Conservation (phyloP, 2,888 invertebrate genomes). For the Opisthograptis luteolata region DNA sequence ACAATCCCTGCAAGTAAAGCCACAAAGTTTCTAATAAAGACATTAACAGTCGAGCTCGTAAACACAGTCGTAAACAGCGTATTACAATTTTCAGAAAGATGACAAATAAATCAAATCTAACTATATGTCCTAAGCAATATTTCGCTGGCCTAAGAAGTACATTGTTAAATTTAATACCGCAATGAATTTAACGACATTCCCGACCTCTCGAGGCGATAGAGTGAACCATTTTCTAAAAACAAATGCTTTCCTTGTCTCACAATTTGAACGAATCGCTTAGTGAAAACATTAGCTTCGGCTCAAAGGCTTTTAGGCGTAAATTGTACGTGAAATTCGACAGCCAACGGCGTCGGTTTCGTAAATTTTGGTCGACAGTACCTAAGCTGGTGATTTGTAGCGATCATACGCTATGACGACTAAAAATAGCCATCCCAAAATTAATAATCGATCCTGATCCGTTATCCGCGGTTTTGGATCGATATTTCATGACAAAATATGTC, state of each 20-base stretch:
- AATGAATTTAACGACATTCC: conserved; percentile 50
- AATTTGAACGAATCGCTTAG: conserved; percentile 72
- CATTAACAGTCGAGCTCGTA: conserved; percentile 22
- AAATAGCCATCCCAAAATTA: no score
- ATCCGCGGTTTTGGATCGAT: no score
- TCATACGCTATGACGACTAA: no score
- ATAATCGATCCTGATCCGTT: no score
- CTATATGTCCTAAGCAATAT: conserved; percentile 29
- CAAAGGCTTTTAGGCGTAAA: conserved; percentile 77
- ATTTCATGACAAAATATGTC: no score
- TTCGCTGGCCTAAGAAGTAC: conserved; percentile 29
- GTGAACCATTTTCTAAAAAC: conserved; percentile 53
- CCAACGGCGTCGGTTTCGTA: conserved; percentile 53
- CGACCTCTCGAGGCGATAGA: conserved; percentile 43
- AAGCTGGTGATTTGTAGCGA: no score
- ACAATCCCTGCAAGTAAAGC: conserved; percentile 12
- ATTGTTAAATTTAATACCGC: conserved; percentile 43
- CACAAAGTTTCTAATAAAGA: conserved; percentile 26
- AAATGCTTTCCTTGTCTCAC: conserved; percentile 41
- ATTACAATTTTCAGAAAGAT: conserved; percentile 31
- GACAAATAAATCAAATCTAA: conserved; percentile 29
- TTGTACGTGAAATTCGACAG: conserved; percentile 80
- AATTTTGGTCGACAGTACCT: conserved; percentile 8
- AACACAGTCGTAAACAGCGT: conserved; percentile 24
- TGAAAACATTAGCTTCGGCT: conserved; percentile 77